A percentile compares a stretch with the other conserved stretches of the same genome.
These are phyloP conservation scores for Nephrotoma appendiculata DNA, from an alignment of 2,888 invertebrate genomes.

Conservation along the genomic window DNA sequence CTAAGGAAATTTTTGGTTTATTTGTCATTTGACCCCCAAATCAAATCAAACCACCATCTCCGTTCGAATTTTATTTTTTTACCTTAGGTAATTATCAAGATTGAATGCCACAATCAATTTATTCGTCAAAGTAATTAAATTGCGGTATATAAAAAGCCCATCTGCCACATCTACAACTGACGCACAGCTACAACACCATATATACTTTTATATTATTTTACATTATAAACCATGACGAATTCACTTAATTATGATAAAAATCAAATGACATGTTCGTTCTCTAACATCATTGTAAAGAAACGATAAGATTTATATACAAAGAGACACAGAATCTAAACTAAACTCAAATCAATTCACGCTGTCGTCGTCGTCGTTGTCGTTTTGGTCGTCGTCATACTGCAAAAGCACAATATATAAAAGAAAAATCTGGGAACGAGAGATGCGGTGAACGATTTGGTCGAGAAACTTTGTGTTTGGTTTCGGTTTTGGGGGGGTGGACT, in stretches of 20 bases:
- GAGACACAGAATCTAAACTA: background rate
- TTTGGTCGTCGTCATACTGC: background rate
- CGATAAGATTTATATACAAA: background rate
- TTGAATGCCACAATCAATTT: background rate
- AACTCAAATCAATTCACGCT: background rate
- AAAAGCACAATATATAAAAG: background rate
- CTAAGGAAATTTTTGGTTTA: too few relatives aligned
- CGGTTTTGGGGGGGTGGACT: background rate
- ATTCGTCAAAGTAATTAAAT: background rate
- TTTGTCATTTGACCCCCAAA: too few relatives aligned
- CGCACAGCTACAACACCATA: background rate
- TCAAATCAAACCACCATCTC: background rate
- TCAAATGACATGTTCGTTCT: background rate
- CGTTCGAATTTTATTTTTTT: background rate
- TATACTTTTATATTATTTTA: background rate
- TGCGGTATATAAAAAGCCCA: background rate
- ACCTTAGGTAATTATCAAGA: background rate
- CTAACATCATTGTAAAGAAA: background rate
- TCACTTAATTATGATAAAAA: background rate
- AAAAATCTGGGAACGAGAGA: background rate
- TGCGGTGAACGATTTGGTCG: background rate
- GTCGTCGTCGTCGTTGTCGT: background rate
- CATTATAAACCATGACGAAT: background rate
- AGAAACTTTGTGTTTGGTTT: background rate
- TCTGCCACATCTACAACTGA: background rate